A percentile compares a stretch with the other conserved stretches of the same genome.
These are phyloP conservation scores for Lophotriccus pileatus DNA, from an alignment of 2,797 vertebrate genomes.

Conservation along the genomic window DNA sequence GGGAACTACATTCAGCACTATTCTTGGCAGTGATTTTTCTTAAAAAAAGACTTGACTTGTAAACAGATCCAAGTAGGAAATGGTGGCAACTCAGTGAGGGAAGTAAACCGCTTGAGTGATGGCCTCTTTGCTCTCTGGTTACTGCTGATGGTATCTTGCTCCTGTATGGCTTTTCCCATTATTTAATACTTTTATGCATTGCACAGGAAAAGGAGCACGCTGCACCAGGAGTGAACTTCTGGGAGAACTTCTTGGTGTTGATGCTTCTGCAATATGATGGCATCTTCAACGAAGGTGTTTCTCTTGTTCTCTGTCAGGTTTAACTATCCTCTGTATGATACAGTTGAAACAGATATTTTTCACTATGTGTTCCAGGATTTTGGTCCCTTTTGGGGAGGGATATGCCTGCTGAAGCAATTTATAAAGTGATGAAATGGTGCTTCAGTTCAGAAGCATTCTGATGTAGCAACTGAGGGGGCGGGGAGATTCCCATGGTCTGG, in stretches of 20 bases:
- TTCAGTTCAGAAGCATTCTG: not conserved
- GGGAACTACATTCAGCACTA: not conserved
- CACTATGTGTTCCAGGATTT: not conserved
- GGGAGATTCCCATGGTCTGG: not conserved
- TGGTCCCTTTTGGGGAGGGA: not conserved
- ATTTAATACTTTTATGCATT: not conserved
- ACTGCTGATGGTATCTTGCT: not conserved
- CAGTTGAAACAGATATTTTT: not conserved
- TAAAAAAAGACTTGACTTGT: not conserved
- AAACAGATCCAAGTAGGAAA: not conserved
- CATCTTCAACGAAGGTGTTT: not conserved
- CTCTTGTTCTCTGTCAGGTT: not conserved
- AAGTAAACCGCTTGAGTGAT: not conserved
- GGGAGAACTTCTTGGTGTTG: not conserved
- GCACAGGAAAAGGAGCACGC: not conserved
- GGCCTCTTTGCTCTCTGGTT: not conserved
- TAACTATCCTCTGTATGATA: not conserved
- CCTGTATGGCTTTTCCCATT: not conserved
- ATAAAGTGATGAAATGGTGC: not conserved
- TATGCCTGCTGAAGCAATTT: not conserved
- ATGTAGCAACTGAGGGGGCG: not conserved
- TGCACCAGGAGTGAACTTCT: not conserved
- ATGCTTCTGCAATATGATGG: not conserved
- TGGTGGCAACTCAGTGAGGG: rapidly evolving
- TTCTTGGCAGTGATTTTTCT: not conserved